Evolutionary conservation across 1,140 invertebrate species (phyloP).

Genomic region (Megalopta genalis): DNA sequence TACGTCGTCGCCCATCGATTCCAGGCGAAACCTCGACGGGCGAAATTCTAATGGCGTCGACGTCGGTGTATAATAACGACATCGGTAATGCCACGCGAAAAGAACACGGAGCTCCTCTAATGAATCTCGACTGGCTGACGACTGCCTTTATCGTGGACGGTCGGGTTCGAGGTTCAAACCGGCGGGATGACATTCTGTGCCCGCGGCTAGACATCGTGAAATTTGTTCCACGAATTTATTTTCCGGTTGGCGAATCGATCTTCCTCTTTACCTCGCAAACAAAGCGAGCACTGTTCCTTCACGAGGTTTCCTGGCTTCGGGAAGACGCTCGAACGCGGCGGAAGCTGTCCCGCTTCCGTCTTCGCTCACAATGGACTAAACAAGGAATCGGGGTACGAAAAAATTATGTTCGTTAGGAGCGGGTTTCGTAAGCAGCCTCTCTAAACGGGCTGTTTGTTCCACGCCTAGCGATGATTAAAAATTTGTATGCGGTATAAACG

Average conservation of each 20-base stretch:
- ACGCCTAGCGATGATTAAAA: no score
- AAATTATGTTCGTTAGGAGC: no score
- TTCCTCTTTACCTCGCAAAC: not conserved
- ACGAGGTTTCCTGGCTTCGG: no score
- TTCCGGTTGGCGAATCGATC: slow-evolving; percentile 1
- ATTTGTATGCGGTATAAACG: no score
- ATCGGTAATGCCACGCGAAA: slow-evolving; percentile 17
- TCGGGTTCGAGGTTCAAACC: not conserved
- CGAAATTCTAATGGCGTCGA: slow-evolving; percentile 47
- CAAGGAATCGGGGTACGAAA: no score
- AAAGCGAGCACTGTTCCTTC: not conserved
- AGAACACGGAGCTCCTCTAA: slow-evolving; percentile 29
- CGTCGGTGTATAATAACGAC: slow-evolving; percentile 42
- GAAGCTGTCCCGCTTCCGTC: no score
- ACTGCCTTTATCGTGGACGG: slow-evolving; percentile 1
- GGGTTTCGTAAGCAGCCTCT: no score
- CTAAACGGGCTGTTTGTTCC: no score
- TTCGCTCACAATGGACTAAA: no score
- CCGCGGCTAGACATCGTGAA: slow-evolving; percentile 4
- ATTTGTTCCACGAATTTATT: slow-evolving; percentile 3
- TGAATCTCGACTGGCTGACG: slow-evolving; percentile 21
- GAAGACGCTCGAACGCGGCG: no score
- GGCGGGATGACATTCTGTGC: not conserved
- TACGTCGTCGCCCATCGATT: slow-evolving; percentile 24
- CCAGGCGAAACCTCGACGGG: slow-evolving; percentile 13